phyloP scores from a whole-genome alignment of 2,797 vertebrate species.

The Anniella stebbinsi region DNA sequence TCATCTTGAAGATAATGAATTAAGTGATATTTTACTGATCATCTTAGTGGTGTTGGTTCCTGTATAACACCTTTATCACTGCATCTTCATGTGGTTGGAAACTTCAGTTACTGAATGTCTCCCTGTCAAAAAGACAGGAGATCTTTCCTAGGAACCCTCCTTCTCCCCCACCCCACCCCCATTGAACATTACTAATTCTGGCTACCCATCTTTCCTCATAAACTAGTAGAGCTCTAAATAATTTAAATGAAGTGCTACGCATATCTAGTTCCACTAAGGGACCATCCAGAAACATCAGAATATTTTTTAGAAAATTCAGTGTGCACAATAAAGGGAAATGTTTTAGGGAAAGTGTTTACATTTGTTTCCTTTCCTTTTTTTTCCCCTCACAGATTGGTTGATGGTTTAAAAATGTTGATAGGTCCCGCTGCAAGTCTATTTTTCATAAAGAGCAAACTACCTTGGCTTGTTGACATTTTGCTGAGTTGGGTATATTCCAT shows the following conservation, averaged over 20 bases:
- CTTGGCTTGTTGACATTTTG: conserved; percentile 27
- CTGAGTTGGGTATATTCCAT: conserved; percentile 53
- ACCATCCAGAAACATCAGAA: neutral
- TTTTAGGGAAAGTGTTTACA: neutral
- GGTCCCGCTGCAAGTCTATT: neutral
- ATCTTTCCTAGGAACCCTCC: neutral
- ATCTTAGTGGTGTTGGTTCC: neutral
- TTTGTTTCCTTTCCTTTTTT: neutral
- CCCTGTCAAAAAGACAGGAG: neutral
- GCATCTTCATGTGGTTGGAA: neutral
- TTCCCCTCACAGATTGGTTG: accelerated
- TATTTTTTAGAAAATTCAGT: conserved; percentile 21
- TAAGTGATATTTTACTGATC: neutral
- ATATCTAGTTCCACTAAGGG: neutral
- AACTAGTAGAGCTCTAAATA: neutral
- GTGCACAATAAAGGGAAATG: conserved; percentile 14
- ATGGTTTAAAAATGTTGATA: neutral
- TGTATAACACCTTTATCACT: neutral
- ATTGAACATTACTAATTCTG: neutral
- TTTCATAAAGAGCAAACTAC: conserved; percentile 1
- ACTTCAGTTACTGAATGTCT: neutral
- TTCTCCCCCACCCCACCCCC: neutral
- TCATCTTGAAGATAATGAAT: neutral
- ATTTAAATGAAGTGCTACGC: neutral
- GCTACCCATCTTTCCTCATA: neutral